A percentile compares a stretch with the other conserved stretches of the same genome.
phyloP scores from a whole-genome alignment of 2,888 invertebrate species.

The Lutraria lutraria region DNA sequence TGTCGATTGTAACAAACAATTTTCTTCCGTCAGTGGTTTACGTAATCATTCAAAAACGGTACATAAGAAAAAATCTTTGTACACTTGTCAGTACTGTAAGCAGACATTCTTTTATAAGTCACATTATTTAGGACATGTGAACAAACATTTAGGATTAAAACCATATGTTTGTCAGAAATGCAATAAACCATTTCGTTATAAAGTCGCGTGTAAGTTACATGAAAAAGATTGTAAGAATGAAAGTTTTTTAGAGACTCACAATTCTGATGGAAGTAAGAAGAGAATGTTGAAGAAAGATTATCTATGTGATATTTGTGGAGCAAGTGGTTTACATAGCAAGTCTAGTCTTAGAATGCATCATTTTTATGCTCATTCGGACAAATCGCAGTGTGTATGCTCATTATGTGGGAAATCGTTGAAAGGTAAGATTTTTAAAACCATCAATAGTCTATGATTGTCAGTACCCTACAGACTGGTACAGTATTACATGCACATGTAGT shows the following conservation, averaged over 20 bases:
- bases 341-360: conserved; percentile 52
- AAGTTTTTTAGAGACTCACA: conserved; percentile 13
- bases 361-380: conserved; percentile 40
- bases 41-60: conserved; percentile 49
- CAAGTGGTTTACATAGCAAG: conserved; percentile 40
- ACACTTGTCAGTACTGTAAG: conserved; percentile 41
- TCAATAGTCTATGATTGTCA: no score
- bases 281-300: background rate
- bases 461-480: no score
- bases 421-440: conserved; percentile 25
- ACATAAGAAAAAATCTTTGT: conserved; percentile 43
- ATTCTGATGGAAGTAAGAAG: conserved; percentile 20
- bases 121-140: conserved; percentile 53
- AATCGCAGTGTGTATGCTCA: conserved; percentile 38
- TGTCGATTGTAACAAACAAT: conserved; percentile 47
- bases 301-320: conserved; percentile 59
- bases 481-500: no score
- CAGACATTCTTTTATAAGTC: conserved; percentile 51
- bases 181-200: conserved; percentile 47
- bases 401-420: conserved; percentile 55
- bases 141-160: conserved; percentile 38
- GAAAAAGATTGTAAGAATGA: conserved; percentile 39
- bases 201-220: conserved; percentile 39
- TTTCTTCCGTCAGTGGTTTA: conserved; percentile 48
- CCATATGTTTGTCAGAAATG: conserved; percentile 42